Percentiles rank a stretch among this genome's conserved stretches.
phyloP scores from a whole-genome alignment of 1,140 invertebrate species.

The Drosophila pallidifrons region DNA sequence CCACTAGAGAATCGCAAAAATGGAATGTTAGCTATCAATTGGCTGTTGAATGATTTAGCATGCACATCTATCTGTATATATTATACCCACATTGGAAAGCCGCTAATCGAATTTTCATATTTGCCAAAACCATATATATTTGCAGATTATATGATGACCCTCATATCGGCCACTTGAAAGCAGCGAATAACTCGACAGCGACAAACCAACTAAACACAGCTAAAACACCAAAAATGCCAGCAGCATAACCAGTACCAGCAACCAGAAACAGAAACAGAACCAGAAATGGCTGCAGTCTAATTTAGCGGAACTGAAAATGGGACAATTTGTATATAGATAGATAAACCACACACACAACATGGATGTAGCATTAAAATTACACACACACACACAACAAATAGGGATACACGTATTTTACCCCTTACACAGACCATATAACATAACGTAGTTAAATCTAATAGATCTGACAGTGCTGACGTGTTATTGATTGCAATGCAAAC shows the following conservation, averaged over 20 bases:
- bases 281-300: constrained; percentile 50
- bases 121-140: constrained; percentile 53
- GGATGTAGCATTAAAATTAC: constrained; percentile 30
- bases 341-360: constrained; percentile 41
- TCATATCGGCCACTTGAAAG: constrained; percentile 66
- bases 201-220: constrained; percentile 18
- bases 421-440: constrained; percentile 12
- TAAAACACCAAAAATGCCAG: constrained; percentile 37
- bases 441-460: constrained; percentile 40
- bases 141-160: constrained; percentile 76
- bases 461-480: constrained; percentile 43
- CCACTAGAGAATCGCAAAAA: constrained; percentile 8
- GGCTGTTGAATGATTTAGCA: constrained; percentile 44
- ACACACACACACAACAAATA: constrained; percentile 25
- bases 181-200: constrained; percentile 17
- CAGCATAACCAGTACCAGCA: constrained; percentile 2
- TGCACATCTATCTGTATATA: constrained; percentile 8
- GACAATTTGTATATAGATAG: constrained; percentile 71
- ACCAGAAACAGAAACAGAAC: constrained; percentile 1
- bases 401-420: background rate
- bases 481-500: constrained; percentile 46
- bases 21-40: constrained; percentile 22
- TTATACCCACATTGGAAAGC: constrained; percentile 38
- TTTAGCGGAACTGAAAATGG: constrained; percentile 62
- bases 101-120: constrained; percentile 78